Evolutionary conservation across 2,888 invertebrate genomes (phyloP).

Genomic region (Phyllotreta striolata): DNA sequence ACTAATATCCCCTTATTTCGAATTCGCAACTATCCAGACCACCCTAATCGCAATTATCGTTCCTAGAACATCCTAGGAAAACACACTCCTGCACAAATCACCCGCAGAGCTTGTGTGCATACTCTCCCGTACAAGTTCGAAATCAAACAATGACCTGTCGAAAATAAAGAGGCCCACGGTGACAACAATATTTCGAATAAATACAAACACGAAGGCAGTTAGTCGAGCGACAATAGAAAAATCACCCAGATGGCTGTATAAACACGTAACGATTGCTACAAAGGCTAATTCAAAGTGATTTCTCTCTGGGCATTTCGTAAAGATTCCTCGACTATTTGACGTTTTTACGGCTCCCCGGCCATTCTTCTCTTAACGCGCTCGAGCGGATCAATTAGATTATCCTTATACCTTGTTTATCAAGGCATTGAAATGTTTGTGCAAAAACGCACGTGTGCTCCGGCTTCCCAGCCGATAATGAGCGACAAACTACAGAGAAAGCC

Average conservation of each 20-base stretch:
- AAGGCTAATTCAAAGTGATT: neutral
- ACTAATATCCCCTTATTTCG: constrained; percentile 15
- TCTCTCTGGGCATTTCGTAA: neutral
- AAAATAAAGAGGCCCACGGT: constrained; percentile 37
- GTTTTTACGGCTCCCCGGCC: no score
- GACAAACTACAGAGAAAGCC: constrained; percentile 40
- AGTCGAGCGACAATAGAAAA: constrained; percentile 27
- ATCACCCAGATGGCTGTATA: constrained; percentile 35
- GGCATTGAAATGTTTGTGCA: no score
- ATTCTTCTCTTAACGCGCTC: no score
- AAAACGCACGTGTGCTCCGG: neutral
- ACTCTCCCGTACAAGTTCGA: no score
- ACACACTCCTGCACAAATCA: no score
- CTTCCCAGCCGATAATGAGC: constrained; percentile 39
- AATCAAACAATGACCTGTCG: constrained; percentile 29
- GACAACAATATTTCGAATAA: constrained; percentile 39
- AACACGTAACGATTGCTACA: neutral
- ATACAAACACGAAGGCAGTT: constrained; percentile 38
- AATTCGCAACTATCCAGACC: neutral
- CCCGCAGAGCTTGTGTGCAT: constrained; percentile 4
- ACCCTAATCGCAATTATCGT: neutral
- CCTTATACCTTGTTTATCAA: no score
- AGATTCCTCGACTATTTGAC: no score
- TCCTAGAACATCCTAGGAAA: neutral
- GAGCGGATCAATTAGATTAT: no score